These are phyloP conservation scores for Ochlodes sylvanus DNA, from an alignment of 2,888 invertebrate species.

Conservation along the genomic window DNA sequence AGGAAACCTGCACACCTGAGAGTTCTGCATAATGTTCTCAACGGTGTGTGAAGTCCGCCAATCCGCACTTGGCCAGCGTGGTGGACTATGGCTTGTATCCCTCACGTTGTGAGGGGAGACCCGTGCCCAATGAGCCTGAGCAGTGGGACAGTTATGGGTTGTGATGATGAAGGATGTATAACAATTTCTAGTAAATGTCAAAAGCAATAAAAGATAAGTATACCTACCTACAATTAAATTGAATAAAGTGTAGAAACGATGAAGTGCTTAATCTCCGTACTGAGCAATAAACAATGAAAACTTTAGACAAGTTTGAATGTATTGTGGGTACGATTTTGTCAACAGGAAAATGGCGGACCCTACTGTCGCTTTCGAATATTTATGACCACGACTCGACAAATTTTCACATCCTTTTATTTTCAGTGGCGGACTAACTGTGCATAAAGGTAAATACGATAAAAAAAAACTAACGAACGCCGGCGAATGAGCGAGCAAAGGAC, in stretches of 20 bases:
- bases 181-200: not conserved
- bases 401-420: constrained; percentile 77
- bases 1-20: too few relatives aligned
- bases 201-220: constrained; percentile 9
- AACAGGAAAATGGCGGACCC: constrained; percentile 82
- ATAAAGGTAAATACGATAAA: constrained; percentile 68
- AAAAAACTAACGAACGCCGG: constrained; percentile 57
- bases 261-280: constrained; percentile 59
- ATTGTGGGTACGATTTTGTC: constrained; percentile 80
- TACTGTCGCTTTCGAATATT: constrained; percentile 75
- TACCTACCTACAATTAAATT: constrained; percentile 56
- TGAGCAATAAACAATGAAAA: constrained; percentile 74
- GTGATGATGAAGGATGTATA: too few relatives aligned
- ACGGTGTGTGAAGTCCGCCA: too few relatives aligned
- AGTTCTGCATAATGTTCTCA: too few relatives aligned
- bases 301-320: constrained; percentile 80
- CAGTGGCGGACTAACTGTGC: constrained; percentile 65
- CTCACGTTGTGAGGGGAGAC: too few relatives aligned
- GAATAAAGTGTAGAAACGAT: constrained; percentile 57
- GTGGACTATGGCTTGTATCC: too few relatives aligned
- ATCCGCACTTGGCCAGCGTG: too few relatives aligned
- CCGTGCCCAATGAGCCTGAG: too few relatives aligned
- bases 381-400: constrained; percentile 76
- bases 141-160: too few relatives aligned
- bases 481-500: constrained; percentile 45